phyloP scores from a whole-genome alignment of 2,113 vertebrate genomes.

The Pogonocichla stellata region DNA sequence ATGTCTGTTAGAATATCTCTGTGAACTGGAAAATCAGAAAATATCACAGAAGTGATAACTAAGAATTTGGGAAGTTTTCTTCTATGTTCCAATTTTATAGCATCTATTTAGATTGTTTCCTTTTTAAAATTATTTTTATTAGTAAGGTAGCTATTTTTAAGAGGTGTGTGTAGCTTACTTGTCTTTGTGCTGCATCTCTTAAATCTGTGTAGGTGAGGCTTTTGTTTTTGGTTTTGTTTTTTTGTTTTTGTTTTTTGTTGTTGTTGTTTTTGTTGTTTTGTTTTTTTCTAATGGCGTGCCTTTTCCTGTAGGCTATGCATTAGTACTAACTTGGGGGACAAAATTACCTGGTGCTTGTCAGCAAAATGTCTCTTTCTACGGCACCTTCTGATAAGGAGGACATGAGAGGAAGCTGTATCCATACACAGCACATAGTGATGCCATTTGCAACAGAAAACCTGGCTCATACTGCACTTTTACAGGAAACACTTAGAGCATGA shows the following conservation, averaged over 20 bases:
- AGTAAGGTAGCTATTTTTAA: neutral
- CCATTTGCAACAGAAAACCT: neutral
- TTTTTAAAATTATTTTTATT: neutral
- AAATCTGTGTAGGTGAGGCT: neutral
- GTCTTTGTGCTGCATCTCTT: neutral
- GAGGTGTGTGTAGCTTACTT: neutral
- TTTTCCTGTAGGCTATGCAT: neutral
- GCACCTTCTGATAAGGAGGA: neutral
- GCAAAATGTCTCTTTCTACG: neutral
- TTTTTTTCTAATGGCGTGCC: fast-evolving
- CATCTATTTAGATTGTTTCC: neutral
- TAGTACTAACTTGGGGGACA: neutral
- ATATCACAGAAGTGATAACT: neutral
- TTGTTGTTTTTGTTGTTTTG: neutral
- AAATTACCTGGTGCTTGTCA: neutral
- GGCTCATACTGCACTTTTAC: neutral
- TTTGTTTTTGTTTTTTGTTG: no score
- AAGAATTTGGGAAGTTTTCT: fast-evolving
- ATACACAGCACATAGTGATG: neutral
- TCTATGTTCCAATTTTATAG: neutral
- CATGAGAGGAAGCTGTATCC: neutral
- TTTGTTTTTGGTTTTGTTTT: neutral
- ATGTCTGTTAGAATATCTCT: neutral
- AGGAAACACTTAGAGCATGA: neutral
- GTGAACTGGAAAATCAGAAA: neutral